phyloP scores from a whole-genome alignment of 2,888 invertebrate species.

The Flexamia atlantica region DNA sequence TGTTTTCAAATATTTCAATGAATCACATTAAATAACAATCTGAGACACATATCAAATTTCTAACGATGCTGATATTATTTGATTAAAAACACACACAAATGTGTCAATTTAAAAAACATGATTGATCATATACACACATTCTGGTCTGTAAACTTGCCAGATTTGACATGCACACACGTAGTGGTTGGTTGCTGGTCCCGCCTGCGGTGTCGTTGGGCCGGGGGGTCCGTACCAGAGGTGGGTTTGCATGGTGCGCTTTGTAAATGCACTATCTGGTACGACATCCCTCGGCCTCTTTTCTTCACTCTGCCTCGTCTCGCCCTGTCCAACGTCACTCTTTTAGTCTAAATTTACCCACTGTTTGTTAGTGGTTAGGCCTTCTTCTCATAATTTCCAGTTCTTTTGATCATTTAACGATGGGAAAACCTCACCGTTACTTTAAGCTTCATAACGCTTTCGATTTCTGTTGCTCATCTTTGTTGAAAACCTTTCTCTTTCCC shows the following conservation, averaged over 20 bases:
- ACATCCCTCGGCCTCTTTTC: conserved; percentile 87
- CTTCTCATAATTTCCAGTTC: conserved; percentile 41
- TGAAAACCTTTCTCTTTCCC: neutral
- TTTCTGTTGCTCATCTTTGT: neutral
- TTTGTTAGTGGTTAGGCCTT: conserved; percentile 58
- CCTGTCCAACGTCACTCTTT: neutral
- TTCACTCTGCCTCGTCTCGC: conserved; percentile 63
- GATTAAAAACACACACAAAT: no score
- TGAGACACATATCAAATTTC: no score
- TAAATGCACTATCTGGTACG: conserved; percentile 99
- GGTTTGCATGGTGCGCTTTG: conserved; percentile 94
- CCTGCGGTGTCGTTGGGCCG: conserved; percentile 72
- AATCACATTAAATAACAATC: no score
- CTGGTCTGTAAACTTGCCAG: neutral
- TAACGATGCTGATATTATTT: no score
- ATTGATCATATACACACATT: neutral
- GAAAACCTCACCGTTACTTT: neutral
- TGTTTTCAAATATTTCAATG: no score
- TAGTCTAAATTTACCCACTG: conserved; percentile 30
- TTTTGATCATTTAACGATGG: neutral
- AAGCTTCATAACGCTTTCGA: conserved; percentile 30
- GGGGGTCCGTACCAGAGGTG: conserved; percentile 99
- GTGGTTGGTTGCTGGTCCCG: neutral
- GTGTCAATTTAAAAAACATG: no score
- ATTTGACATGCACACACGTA: neutral